Evolutionary conservation across 37 sponge, comb jelly and placozoan species (phyloP), one percentile per base, ranked within the genome.

Genomic region (Cladorhizidae sp.): DNA sequence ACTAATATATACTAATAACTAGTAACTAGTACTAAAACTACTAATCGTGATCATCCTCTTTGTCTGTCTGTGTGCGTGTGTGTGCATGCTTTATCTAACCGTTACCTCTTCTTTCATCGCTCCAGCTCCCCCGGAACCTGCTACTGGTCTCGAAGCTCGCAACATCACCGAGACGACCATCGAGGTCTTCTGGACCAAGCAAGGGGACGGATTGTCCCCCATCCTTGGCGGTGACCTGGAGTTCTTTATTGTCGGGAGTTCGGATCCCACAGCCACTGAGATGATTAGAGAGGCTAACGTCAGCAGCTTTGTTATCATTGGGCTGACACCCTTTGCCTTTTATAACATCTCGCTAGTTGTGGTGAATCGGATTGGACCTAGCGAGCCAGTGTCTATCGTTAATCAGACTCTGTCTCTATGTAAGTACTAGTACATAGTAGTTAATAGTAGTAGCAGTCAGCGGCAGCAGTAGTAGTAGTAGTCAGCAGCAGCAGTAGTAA

Each of bases 121-220:
- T 2, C 3, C 58, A 84, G 85, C 77, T 25, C 85, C 85, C 17
- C 78, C 85, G 54, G 62, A 70, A 26, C 72, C 85, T 1, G 52
- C 63, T 5, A 68, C n/a, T 39, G 62, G 67, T 20, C 54, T 85
- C 17, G 32, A n/a, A 20, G 69, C 41, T 17, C 9, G 3, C 0
- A 32, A 17, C 37, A n/a, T 61, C 3, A 28, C 7, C 8, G 54
- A 40, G 14, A 67, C 42, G 21, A 42, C 40, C 33, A 36, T 77
- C 40, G 57, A 25, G 21, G 25, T 77, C 2, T 64, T 36, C 20
- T 77, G 78, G 78, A 77, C 33, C 0, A 77, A 56, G 6, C 63
- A 42, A 39, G 64, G 74, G 25, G 51, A 85, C 29, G 85, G 85
- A 21, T 22, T 40, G 33, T 55, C 45, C 31, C 37, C 78, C 52